These are phyloP conservation scores for Drosophila anomelani DNA, from an alignment of 2,888 invertebrate species.

Conservation along the genomic window DNA sequence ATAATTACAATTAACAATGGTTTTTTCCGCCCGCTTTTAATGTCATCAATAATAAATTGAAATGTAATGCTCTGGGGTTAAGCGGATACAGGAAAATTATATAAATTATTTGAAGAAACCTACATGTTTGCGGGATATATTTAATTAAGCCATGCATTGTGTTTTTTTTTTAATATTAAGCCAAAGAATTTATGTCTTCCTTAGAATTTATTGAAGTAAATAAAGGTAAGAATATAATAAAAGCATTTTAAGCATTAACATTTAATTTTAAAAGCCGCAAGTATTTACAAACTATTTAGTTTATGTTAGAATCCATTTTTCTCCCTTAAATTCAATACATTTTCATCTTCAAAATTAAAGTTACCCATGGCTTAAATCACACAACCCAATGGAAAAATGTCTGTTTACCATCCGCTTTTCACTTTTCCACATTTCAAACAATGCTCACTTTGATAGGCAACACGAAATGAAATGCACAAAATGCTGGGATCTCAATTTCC, in stretches of 20 bases:
- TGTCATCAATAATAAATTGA: conserved; percentile 11
- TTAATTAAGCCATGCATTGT: not conserved
- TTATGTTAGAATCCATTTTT: too few species aligned
- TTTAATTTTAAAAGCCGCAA: too few species aligned
- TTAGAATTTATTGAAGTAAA: not conserved
- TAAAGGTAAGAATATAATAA: too few species aligned
- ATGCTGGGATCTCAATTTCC: conserved; percentile 15
- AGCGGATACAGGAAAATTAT: not conserved
- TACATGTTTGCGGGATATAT: not conserved
- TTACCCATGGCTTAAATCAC: not conserved
- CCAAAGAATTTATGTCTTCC: not conserved
- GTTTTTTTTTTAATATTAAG: not conserved
- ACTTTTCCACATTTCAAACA: conserved; percentile 8
- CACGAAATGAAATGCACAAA: conserved; percentile 34
- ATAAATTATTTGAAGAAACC: not conserved
- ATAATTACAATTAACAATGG: conserved; percentile 39
- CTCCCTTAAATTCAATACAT: not conserved
- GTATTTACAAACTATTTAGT: too few species aligned
- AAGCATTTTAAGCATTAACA: too few species aligned
- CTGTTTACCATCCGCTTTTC: conserved; percentile 11
- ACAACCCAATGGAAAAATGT: not conserved
- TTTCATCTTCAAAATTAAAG: not conserved
- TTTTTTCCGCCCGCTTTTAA: not conserved
- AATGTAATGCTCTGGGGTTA: conserved; percentile 15
- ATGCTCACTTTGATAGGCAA: conserved; percentile 12